Evolutionary conservation across 2,888 invertebrate genomes (phyloP).

Genomic region (Antheraea assamensis): DNA sequence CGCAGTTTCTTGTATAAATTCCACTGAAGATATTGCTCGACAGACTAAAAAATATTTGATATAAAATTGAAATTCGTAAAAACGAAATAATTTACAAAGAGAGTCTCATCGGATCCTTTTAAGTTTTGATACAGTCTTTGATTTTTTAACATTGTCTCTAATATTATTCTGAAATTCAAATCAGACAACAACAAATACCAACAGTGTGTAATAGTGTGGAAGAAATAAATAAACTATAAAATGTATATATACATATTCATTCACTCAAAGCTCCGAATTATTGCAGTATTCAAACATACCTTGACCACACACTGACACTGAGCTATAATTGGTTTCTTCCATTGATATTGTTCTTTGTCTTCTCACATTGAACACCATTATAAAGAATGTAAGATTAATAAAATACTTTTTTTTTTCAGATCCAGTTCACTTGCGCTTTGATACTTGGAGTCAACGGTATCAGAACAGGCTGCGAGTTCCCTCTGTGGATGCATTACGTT

Average conservation of each 20-base stretch:
- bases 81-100: slow-evolving; percentile 8
- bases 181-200: not conserved
- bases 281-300: no score
- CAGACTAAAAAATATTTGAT: not conserved
- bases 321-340: no score
- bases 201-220: no score
- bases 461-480: slow-evolving; percentile 91
- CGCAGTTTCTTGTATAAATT: not conserved
- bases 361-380: not conserved
- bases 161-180: not conserved
- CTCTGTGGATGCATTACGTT: slow-evolving; percentile 94
- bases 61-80: not conserved
- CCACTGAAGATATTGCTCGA: not conserved
- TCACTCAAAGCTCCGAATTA: no score
- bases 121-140: not conserved
- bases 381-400: not conserved
- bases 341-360: no score
- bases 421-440: slow-evolving; percentile 93
- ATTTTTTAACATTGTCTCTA: not conserved
- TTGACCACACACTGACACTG: no score
- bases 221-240: no score
- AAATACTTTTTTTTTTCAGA: slow-evolving; percentile 65
- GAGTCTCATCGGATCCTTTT: not conserved
- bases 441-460: slow-evolving; percentile 90
- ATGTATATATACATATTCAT: no score